phyloP scores from a whole-genome alignment of 1,140 invertebrate species.

The Drosophila melanogaster region Release_6_plus_ISO1_MT NT_037436.4:20917001-20917500 shows the following conservation, averaged over 20 bases:
- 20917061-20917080: slow-evolving; percentile 68
- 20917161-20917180: slow-evolving; percentile 16
- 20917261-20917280: no score
- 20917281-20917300: slow-evolving; percentile 3
- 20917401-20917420: slow-evolving; percentile 8
- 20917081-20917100: slow-evolving; percentile 68
- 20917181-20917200: neutral
- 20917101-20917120: slow-evolving; percentile 4
- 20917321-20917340: slow-evolving; percentile 82
- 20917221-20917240: no score
- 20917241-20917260: no score
- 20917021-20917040: slow-evolving; percentile 47
- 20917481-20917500: slow-evolving; percentile 10
- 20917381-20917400: slow-evolving; percentile 65
- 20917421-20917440: neutral
- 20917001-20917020: slow-evolving; percentile 54
- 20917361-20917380: slow-evolving; percentile 73
- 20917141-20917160: neutral
- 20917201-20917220: no score
- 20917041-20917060: slow-evolving; percentile 48
- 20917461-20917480: slow-evolving; percentile 21
- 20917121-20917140: slow-evolving; percentile 3
- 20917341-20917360: slow-evolving; percentile 81
- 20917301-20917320: slow-evolving; percentile 15
- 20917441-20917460: slow-evolving; percentile 4